A percentile compares a stretch with the other conserved stretches of the same genome.
Conservation (phyloP, 1,140 invertebrate genomes). For the Meloidogyne floridensis region DNA sequence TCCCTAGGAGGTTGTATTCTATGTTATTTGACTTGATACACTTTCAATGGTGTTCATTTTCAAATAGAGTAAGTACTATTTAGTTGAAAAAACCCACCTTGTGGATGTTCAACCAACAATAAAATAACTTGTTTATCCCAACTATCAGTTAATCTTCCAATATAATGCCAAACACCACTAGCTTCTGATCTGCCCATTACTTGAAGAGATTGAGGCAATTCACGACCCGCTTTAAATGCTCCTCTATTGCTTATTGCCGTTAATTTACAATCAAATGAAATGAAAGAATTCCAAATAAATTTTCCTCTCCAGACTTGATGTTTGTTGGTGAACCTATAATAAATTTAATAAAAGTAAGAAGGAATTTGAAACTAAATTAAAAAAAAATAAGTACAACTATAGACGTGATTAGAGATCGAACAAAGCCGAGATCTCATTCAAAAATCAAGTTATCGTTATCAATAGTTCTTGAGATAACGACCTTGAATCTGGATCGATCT, state of each 20-base stretch:
- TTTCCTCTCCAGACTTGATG: conserved; percentile 7
- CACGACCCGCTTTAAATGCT: conserved; percentile 10
- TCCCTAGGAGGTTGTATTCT: no score
- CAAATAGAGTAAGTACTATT: no score
- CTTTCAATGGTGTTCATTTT: no score
- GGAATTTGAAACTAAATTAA: no score
- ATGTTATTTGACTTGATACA: no score
- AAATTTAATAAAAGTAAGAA: no score
- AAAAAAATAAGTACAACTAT: no score
- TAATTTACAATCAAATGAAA: conserved; percentile 16
- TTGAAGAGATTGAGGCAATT: not conserved
- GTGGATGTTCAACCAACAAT: conserved; percentile 13
- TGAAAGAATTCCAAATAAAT: conserved; percentile 10
- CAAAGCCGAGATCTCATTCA: no score
- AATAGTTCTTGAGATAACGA: no score
- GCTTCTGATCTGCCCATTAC: conserved; percentile 17
- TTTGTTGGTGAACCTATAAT: not conserved
- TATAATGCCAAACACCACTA: conserved; percentile 24
- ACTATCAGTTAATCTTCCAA: conserved; percentile 12
- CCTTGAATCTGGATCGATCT: no score
- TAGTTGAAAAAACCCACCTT: conserved; percentile 8
- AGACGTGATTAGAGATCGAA: no score
- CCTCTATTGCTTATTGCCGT: conserved; percentile 11
- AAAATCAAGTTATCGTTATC: no score
- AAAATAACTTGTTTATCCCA: conserved; percentile 26